These are phyloP conservation scores for Harpagifer antarcticus DNA, from an alignment of 2,797 vertebrate genomes.

Conservation along the genomic window DNA sequence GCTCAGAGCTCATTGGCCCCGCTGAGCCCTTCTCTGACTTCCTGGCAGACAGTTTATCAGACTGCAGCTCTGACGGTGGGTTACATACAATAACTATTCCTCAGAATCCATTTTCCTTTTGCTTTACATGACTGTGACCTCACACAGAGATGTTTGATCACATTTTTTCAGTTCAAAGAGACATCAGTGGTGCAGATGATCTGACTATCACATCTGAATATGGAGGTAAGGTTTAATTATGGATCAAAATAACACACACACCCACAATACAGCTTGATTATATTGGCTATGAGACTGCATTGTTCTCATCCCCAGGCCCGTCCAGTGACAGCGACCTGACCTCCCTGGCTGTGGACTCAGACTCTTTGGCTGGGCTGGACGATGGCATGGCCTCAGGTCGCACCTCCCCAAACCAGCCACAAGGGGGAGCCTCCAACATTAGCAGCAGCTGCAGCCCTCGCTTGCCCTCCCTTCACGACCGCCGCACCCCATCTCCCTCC, in stretches of 20 bases:
- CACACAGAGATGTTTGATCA: constrained; percentile 26
- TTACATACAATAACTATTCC: background rate
- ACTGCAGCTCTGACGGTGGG: constrained; percentile 94
- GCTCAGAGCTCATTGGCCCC: constrained; percentile 97
- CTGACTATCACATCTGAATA: constrained; percentile 89
- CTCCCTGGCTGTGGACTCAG: constrained; percentile 90
- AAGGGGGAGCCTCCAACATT: constrained; percentile 81
- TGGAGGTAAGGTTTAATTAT: constrained; percentile 84
- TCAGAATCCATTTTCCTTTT: background rate
- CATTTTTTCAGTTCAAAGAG: constrained; percentile 85
- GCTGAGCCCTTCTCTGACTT: constrained; percentile 90
- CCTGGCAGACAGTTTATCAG: constrained; percentile 90
- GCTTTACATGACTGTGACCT: background rate
- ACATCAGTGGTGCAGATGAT: constrained; percentile 89
- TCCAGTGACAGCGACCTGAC: constrained; percentile 94
- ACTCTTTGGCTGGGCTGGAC: constrained; percentile 91
- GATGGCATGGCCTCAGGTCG: constrained; percentile 98
- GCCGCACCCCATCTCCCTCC: constrained; percentile 79
- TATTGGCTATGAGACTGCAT: background rate
- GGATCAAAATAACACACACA: background rate
- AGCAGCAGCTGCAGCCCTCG: constrained; percentile 78
- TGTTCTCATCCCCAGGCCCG: constrained; percentile 79
- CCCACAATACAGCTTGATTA: background rate
- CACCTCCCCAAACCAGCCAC: constrained; percentile 90
- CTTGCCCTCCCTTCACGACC: constrained; percentile 69